A percentile compares a stretch with the other conserved stretches of the same genome.
Conservation (phyloP, 2,797 vertebrate species). For the Gobionotothen gibberifrons region DNA sequence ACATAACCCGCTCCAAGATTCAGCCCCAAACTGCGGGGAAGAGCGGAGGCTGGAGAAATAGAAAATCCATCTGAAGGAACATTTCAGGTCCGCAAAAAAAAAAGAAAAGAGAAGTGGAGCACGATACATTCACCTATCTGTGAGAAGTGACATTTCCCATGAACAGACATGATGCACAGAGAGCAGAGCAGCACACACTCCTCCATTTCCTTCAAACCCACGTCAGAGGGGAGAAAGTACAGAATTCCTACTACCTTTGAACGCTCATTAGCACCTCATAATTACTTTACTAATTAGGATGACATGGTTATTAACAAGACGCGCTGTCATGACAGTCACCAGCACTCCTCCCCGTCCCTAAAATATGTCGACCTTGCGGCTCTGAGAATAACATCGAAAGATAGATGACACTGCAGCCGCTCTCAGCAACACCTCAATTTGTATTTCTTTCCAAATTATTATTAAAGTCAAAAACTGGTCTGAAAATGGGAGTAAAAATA, state of each 20-base stretch:
- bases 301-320: conserved; percentile 89
- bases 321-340: conserved; percentile 84
- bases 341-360: conserved; percentile 80
- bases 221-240: conserved; percentile 78
- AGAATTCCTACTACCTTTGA: conserved; percentile 85
- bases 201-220: conserved; percentile 73
- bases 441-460: background rate
- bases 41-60: conserved; percentile 5
- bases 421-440: background rate
- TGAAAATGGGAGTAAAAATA: background rate
- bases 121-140: conserved; percentile 20
- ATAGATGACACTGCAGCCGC: conserved; percentile 30
- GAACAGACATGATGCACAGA: conserved; percentile 36
- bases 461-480: background rate
- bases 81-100: conserved; percentile 19
- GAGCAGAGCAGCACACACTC: conserved; percentile 20
- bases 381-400: conserved; percentile 40
- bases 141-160: conserved; percentile 41
- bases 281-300: conserved; percentile 94
- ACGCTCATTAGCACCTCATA: conserved; percentile 93
- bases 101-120: background rate
- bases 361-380: conserved; percentile 66
- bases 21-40: conserved; percentile 25
- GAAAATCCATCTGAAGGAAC: conserved; percentile 42
- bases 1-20: conserved; percentile 1